Evolutionary conservation across 2,888 invertebrate species (phyloP), one percentile per base, ranked within the genome.

Genomic region (Eupithecia abbreviata): DNA sequence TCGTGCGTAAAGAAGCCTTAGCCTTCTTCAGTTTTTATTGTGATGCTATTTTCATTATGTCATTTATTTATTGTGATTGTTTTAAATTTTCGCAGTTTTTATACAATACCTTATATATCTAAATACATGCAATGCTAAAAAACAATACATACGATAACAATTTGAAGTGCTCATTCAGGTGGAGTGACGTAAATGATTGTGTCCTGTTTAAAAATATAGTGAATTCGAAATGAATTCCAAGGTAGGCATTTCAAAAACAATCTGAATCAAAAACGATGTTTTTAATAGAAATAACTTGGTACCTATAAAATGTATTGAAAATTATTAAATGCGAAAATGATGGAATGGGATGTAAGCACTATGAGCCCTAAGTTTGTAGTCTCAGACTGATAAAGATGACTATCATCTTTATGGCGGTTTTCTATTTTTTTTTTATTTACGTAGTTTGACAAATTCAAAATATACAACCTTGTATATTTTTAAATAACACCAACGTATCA

Each of bases 1-100:
- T 87, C 87, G 85, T 88, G 87, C 86, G 85, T 84, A 81, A 87
- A 15, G 15, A 87, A n/a, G n/a, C 78, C 78, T 85, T 85, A n/a
- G n/a, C 85, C 83, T 83, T 86, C 82, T 77, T 74, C 78, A 68
- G 43, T 72, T 82, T 77, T 83, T 81, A 78, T 77, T 77, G 41
- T 77, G 18, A 66, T 42, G 15, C 6, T 66, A 42, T 62, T 62
- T 58, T 30, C 10, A 30, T 12, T 51, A 7, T 62, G 30, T 12
- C 12, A 62, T 62, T 62, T 12, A 9, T 58, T 10, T 58, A 18
- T 58, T 30, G 30, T 62, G 30, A 30, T 62, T 10, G 18, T 62
- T 62, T 62, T 30, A 62, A 9, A 18, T 58, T 18, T 18, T 18
- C 10, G 10, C 18, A 62, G 62, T 62, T 62, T 62, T 10, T 58